Evolutionary conservation across 1,140 invertebrate genomes (phyloP).

Genomic region (Drosophila carrolli): DNA sequence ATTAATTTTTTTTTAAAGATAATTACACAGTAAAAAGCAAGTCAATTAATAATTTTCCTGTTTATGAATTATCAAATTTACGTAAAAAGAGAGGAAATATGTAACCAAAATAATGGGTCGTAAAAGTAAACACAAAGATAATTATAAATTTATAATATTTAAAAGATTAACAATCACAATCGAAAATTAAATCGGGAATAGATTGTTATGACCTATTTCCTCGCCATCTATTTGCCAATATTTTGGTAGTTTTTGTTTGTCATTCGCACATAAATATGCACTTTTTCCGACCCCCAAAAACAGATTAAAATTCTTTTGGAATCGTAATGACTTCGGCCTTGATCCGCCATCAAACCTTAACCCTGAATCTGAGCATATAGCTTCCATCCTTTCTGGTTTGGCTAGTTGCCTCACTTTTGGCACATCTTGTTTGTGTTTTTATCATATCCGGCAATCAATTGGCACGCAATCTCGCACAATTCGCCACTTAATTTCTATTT

Average conservation of each 20-base stretch:
- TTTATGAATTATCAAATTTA: too few relatives aligned
- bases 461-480: constrained; percentile 77
- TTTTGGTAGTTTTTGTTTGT: neutral
- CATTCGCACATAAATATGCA: neutral
- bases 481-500: constrained; percentile 81
- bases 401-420: constrained; percentile 7
- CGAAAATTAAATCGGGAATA: too few relatives aligned
- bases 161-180: too few relatives aligned
- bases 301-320: constrained; percentile 16
- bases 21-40: too few relatives aligned
- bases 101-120: too few relatives aligned
- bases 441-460: constrained; percentile 80
- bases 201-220: too few relatives aligned
- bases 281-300: neutral
- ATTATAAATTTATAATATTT: too few relatives aligned
- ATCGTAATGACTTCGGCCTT: constrained; percentile 7
- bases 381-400: constrained; percentile 5
- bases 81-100: too few relatives aligned
- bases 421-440: constrained; percentile 51
- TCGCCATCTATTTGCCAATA: neutral
- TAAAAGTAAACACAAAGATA: too few relatives aligned
- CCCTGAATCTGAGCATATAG: constrained; percentile 11
- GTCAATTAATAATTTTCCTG: too few relatives aligned
- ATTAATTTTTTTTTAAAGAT: too few relatives aligned
- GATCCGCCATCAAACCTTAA: constrained; percentile 29